Percentiles rank a stretch among this genome's conserved stretches.
Evolutionary conservation across 2,113 vertebrate genomes (phyloP).

Genomic region (Oreocharis arfaki): DNA sequence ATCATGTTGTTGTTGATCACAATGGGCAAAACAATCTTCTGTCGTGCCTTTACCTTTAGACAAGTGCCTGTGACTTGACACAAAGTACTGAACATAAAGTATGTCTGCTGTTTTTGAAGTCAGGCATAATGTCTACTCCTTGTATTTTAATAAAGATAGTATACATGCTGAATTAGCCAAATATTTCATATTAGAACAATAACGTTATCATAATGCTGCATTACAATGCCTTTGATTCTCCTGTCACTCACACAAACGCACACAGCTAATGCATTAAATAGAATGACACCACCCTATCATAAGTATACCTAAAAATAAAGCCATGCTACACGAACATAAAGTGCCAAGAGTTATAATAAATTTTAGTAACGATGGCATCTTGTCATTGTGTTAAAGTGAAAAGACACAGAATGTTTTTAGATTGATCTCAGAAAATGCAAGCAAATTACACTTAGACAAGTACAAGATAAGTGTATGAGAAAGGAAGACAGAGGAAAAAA

Average conservation of each 20-base stretch:
- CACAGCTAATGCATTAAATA: neutral
- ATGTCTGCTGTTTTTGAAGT: neutral
- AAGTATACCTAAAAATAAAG: neutral
- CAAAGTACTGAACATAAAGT: neutral
- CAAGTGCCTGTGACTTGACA: neutral
- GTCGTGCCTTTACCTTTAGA: neutral
- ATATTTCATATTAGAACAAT: neutral
- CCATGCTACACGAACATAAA: neutral
- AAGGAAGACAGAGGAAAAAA: rapidly evolving
- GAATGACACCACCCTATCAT: neutral
- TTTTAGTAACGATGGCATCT: neutral
- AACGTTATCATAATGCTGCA: neutral
- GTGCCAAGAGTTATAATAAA: neutral
- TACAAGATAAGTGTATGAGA: neutral
- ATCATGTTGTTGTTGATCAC: neutral
- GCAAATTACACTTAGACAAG: neutral
- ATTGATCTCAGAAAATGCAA: neutral
- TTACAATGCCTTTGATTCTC: neutral
- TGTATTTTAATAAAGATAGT: neutral
- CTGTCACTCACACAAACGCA: neutral
- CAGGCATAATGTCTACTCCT: neutral
- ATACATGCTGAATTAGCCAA: neutral
- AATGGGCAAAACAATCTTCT: neutral
- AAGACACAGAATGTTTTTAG: neutral
- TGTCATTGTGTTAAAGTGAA: neutral